Base-by-base conservation (phyloP, 2,888 invertebrate species). In the Furcula furcula region DNA sequence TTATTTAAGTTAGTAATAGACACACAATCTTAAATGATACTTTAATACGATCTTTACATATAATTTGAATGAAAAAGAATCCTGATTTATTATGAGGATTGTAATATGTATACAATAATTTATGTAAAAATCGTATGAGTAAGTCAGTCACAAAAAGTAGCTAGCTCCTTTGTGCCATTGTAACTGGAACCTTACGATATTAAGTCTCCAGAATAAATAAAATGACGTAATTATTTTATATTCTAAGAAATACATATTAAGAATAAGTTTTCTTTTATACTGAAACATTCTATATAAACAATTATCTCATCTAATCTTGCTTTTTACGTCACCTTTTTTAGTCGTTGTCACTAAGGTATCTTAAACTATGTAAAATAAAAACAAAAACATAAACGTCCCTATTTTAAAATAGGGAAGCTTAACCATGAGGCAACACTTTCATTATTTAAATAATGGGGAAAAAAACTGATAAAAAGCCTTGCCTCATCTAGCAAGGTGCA, bases 1-100 rank as follows among this genome's bases (percentile, higher is more conserved):
- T 55, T 48, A 34, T 31, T 32, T 34, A 6, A 40, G 51, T 51
- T 53, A 63, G 75, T 83, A 76, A 55, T 54, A 53, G 69, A 82
- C 79, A 83, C 79, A 75, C 76, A 69, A 59, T 65, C 66, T 77
- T 79, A 76, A 48, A 40, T 30, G 52, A 28, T 29, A 56, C 39
- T 34, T 12, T 57, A 56, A 61, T 37, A 39, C 50, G 58, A 65
- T 55, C 67, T 72, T 59, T 51, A 42, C 34, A 15, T 16, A n/a
- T 10, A 10, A 12, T 12, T 11, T 26, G 11, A 6, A n/a, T n/a
- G n/a, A n/a, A n/a, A n/a, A n/a, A n/a, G n/a, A 33, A 20, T 19
- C 13, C 10, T 12, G 14, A 2, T 14, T 18, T 9, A 21, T 23
- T 40, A 40, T 39, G 32, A 39, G 5, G 14, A 6, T 7, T 21